Percentiles rank a stretch among this genome's conserved stretches.
Evolutionary conservation across 2,113 vertebrate species (phyloP).

Genomic region (Mastomys coucha): DNA sequence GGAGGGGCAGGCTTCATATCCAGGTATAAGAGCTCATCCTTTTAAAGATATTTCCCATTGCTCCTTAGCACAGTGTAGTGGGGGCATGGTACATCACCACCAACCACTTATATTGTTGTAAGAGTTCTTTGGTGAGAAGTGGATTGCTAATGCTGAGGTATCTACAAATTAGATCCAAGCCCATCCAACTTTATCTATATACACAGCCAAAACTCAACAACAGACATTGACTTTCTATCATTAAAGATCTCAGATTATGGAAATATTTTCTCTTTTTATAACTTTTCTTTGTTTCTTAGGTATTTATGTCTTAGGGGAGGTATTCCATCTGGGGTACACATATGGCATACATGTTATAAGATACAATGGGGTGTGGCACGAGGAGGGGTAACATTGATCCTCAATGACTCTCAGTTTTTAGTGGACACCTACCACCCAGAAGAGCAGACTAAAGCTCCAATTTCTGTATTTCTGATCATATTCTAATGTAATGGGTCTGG

Average conservation of each 20-base stretch:
- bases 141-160: neutral
- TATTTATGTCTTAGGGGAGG: neutral
- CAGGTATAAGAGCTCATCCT: neutral
- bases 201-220: neutral
- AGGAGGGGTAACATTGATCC: neutral
- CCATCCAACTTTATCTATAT: neutral
- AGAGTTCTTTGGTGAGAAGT: neutral
- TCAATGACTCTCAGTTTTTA: neutral
- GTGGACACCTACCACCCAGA: neutral
- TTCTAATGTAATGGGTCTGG: neutral
- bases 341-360: neutral
- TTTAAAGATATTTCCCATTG: neutral
- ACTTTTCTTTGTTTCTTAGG: slow-evolving; percentile 4
- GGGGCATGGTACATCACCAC: neutral
- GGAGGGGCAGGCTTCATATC: neutral
- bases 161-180: neutral
- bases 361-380: neutral
- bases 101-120: neutral
- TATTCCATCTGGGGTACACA: neutral
- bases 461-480: neutral
- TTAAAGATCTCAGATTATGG: neutral
- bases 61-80: accelerated
- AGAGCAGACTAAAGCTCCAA: neutral
- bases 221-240: neutral
- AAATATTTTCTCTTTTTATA: neutral